These are phyloP conservation scores for Columba janthina DNA, from an alignment of 2,113 vertebrate genomes.

Conservation along the genomic window DNA sequence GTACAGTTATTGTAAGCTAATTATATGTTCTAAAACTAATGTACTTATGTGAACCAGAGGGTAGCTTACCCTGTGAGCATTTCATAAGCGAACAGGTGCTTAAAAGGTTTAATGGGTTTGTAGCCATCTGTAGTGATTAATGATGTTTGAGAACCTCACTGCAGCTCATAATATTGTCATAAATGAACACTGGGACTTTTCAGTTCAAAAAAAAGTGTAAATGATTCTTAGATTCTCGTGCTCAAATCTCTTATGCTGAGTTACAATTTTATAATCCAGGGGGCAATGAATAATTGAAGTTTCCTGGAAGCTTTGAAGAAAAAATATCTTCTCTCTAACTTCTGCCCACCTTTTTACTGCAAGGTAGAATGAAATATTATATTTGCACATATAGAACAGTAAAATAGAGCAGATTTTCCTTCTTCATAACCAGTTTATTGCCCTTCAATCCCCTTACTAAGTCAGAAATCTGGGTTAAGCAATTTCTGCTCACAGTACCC, in stretches of 20 bases:
- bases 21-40: constrained; percentile 27
- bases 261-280: background rate
- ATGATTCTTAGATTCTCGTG: background rate
- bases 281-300: background rate
- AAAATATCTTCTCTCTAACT: background rate
- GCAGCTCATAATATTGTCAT: background rate
- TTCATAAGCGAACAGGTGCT: constrained; percentile 50
- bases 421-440: background rate
- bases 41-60: background rate
- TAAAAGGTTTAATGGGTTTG: constrained; percentile 21
- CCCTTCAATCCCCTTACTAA: background rate
- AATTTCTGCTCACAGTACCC: background rate
- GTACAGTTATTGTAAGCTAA: background rate
- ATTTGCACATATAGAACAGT: background rate
- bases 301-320: background rate
- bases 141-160: constrained; percentile 22
- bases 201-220: background rate
- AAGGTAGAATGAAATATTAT: background rate
- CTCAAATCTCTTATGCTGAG: background rate
- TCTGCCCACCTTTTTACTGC: background rate
- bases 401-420: background rate
- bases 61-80: constrained; percentile 14
- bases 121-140: constrained; percentile 61
- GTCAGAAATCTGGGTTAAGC: background rate
- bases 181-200: background rate